These are phyloP conservation scores for Oreochromis aureus DNA, from an alignment of 2,113 vertebrate genomes.

Conservation along the genomic window DNA sequence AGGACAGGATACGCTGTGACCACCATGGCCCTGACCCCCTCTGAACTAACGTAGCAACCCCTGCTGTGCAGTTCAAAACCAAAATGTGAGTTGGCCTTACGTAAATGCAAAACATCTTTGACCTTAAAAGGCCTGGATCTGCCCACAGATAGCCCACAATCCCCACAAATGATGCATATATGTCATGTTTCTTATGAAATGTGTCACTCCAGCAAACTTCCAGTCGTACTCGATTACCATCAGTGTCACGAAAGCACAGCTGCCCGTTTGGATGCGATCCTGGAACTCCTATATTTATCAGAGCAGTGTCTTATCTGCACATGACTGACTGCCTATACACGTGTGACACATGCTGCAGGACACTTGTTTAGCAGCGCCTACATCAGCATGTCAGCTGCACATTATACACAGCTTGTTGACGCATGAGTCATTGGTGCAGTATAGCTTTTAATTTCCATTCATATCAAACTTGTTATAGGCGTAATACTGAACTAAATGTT, in stretches of 20 bases:
- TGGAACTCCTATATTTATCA: constrained; percentile 40
- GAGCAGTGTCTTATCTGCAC: not conserved
- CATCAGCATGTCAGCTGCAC: not conserved
- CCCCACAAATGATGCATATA: not conserved
- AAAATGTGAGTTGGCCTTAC: not conserved
- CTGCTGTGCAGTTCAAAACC: constrained; percentile 15
- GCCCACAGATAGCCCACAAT: not conserved
- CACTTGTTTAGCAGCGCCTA: not conserved
- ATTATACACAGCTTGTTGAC: not conserved
- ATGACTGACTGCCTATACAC: constrained; percentile 10
- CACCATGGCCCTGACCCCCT: not conserved
- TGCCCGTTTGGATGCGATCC: constrained; percentile 31
- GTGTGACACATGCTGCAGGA: not conserved
- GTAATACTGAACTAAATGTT: not conserved
- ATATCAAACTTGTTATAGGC: not conserved
- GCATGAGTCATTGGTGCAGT: not conserved
- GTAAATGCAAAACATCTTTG: not conserved
- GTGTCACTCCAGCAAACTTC: constrained; percentile 27
- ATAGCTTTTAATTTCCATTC: not conserved
- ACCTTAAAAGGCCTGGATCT: constrained; percentile 5
- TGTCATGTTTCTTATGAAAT: constrained; percentile 21
- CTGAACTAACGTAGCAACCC: not conserved
- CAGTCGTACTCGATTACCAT: constrained; percentile 27
- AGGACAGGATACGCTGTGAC: constrained; percentile 42
- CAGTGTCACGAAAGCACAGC: constrained; percentile 42